Conservation (phyloP, 37 sponge, comb jelly and placozoan species). For the Lycopodina hypogea region DNA sequence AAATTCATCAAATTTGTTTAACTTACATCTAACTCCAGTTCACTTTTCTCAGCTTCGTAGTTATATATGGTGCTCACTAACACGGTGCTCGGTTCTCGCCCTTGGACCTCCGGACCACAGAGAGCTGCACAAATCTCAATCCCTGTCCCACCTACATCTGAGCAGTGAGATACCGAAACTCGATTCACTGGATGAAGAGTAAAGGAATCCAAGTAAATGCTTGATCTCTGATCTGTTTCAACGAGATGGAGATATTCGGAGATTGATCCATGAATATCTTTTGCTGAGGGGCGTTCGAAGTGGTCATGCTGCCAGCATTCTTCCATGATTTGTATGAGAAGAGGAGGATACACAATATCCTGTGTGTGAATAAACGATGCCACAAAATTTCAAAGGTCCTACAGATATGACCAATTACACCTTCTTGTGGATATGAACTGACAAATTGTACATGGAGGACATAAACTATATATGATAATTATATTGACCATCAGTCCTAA, state of each 20-base stretch:
- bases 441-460: no score
- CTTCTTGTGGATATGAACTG: no score
- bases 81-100: not conserved
- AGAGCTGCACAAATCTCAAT: conserved; percentile 28
- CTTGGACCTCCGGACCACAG: conserved; percentile 2
- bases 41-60: not conserved
- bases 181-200: conserved; percentile 6
- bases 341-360: conserved; percentile 50
- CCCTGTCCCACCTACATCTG: not conserved
- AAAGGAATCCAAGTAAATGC: conserved; percentile 34
- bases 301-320: conserved; percentile 71
- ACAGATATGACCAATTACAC: no score
- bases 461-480: no score
- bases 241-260: conserved; percentile 10
- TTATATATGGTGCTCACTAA: not conserved
- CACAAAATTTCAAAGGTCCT: no score
- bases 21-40: not conserved
- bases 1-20: not conserved
- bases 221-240: not conserved
- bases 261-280: conserved; percentile 8
- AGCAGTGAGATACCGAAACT: conserved; percentile 6
- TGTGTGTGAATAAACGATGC: not conserved
- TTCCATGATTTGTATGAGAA: conserved; percentile 44
- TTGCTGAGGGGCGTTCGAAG: conserved; percentile 45
- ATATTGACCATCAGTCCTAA: no score